phyloP scores from a whole-genome alignment of 30 jellyfish, hydroid and myxozoan genomes.

The Mastigias papua region DNA sequence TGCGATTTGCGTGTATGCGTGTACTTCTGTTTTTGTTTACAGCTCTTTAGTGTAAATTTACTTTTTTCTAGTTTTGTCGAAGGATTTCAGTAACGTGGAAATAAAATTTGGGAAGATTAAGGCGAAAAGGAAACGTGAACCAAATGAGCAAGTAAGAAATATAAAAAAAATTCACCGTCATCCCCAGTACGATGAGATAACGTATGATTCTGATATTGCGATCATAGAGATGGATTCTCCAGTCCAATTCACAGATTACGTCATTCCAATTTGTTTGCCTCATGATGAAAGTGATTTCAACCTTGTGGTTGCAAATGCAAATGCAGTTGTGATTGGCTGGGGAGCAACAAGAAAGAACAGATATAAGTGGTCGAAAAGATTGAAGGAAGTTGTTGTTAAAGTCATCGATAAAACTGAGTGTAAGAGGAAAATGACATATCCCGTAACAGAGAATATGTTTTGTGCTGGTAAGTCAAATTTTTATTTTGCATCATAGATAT shows the following conservation, averaged over 20 bases:
- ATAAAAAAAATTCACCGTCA: conserved; percentile 23
- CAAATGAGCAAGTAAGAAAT: conserved; percentile 51
- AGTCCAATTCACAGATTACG: conserved; percentile 73
- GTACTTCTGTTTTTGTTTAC: not conserved
- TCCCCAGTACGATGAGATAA: conserved; percentile 31
- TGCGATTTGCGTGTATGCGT: not conserved
- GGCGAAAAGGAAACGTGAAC: conserved; percentile 25
- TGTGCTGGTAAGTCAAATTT: conserved; percentile 79
- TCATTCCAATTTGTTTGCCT: conserved; percentile 82
- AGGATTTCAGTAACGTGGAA: not conserved
- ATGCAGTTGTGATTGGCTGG: conserved; percentile 70
- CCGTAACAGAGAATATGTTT: conserved; percentile 75
- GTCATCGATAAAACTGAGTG: conserved; percentile 41
- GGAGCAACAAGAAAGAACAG: conserved; percentile 42
- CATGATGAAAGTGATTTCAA: conserved; percentile 69
- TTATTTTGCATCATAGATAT: too few relatives aligned
- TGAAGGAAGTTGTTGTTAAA: conserved; percentile 67
- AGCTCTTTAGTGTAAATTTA: not conserved
- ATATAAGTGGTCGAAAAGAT: conserved; percentile 31
- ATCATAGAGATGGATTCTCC: conserved; percentile 54
- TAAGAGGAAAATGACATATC: conserved; percentile 34
- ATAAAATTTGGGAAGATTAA: conserved; percentile 61
- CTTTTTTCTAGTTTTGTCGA: not conserved
- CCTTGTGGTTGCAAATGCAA: conserved; percentile 23
- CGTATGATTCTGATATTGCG: conserved; percentile 75